Evolutionary conservation across 1,140 invertebrate genomes (phyloP), one percentile per base, ranked within the genome.

Genomic region (Halyomorpha halys): DNA sequence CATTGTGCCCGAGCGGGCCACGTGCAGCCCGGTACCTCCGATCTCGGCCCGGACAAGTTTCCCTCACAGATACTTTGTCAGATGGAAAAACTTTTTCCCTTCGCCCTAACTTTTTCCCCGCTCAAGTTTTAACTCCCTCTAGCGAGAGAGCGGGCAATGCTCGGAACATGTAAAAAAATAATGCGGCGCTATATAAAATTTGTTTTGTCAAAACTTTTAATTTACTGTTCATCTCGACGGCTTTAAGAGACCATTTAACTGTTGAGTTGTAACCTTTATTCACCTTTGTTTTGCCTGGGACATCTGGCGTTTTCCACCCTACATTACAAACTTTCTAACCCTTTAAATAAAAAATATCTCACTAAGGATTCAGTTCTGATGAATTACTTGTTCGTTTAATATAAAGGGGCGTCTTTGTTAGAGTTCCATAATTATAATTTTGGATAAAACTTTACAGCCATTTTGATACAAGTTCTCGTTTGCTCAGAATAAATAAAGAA

Each of bases 161-260:
- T 18, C 5, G 47, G 21, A 49, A 49, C 47, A 49, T 49, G 47
- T 49, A 49, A 49, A 49, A 49, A 49, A 49, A 49, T 49, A 49
- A 49, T 49, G 47, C 47, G 47, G 21, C 47, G n/a, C 47, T 49
- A 49, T 49, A 49, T 49, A 49, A 49, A 49, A 49, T 49, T 49
- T 49, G 47, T 49, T 49, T 49, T 49, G 47, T 49, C 47, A 49
- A 21, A 49, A 49, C 47, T 49, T 49, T 49, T 49, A 49, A 49
- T 49, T 49, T 49, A 49, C 47, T 49, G 47, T 49, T 49, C 47
- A 49, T 49, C 47, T 21, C 21, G n/a, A 18, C 21, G n/a, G n/a
- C 47, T 19, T 21, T 49, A 21, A 21, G n/a, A 18, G 47, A 21
- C 47, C n/a, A 49, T 49, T 49, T 49, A 49, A 49, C n/a, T 49